phyloP scores from a whole-genome alignment of 2,113 vertebrate genomes.

The Amblyopsis rosae region DNA sequence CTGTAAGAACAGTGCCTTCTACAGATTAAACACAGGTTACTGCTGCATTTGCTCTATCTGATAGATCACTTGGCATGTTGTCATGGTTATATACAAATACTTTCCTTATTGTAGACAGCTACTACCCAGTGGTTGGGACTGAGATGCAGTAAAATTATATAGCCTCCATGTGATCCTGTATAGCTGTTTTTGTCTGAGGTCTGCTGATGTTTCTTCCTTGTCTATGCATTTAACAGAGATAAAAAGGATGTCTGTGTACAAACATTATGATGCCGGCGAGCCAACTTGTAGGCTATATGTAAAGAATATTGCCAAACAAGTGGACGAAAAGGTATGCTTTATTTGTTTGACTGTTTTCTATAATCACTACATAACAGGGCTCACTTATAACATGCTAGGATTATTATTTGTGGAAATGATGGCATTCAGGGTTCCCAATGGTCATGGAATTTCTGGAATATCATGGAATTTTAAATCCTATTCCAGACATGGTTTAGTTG shows the following conservation, averaged over 20 bases:
- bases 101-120: background rate
- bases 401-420: background rate
- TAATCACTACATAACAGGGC: background rate
- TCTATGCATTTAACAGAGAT: constrained; percentile 83
- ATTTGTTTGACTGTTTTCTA: background rate
- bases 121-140: background rate
- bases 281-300: constrained; percentile 97
- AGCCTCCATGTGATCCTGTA: constrained; percentile 34
- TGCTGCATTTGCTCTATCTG: too few relatives aligned
- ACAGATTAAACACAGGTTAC: too few relatives aligned
- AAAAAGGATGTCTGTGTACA: constrained; percentile 92
- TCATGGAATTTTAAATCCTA: too few relatives aligned
- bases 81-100: too few relatives aligned
- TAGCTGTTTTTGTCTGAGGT: constrained; percentile 30
- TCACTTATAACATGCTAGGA: background rate
- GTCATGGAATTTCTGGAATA: too few relatives aligned
- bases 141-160: constrained; percentile 27
- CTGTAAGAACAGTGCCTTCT: too few relatives aligned
- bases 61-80: too few relatives aligned
- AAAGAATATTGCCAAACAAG: constrained; percentile 96
- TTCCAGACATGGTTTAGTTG: too few relatives aligned
- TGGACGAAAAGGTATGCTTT: constrained; percentile 89
- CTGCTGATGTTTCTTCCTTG: background rate
- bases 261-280: constrained; percentile 93
- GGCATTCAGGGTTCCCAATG: too few relatives aligned